Evolutionary conservation across 2,113 vertebrate genomes (phyloP), one percentile per base, ranked within the genome.

Genomic region (Heterochromis multidens): DNA sequence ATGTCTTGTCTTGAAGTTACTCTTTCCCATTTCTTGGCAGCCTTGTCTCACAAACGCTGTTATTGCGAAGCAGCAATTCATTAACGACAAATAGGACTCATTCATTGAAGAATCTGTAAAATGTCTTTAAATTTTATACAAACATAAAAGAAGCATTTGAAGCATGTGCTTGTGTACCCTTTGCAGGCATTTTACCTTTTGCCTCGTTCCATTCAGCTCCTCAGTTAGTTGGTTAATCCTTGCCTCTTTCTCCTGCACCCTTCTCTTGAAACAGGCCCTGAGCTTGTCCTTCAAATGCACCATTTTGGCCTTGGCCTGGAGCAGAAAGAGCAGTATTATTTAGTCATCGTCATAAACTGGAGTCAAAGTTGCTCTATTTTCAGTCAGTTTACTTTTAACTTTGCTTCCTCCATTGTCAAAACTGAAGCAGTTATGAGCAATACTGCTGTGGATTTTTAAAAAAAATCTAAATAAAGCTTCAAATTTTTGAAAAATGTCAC

Each of bases 241-340:
- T 3, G 19, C n/a, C 65, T 81, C 72, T 23, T 76, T 83, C 59
- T 83, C 86, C 13, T 85, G 76, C 80, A 72, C 70, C 60, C 3
- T 21, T 70, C 46, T 57, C 29, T 79, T 56, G 52, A 77, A 74
- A 3, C 74, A n/a, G 23, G 54, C 6, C 0, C 43, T 46, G 21
- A 86, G 82, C 70, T 88, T 79, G 5, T n/a, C 74, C 82, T 62
- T 84, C 57, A 86, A 43, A 72, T 63, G n/a, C 80, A 6, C 63
- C 81, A 81, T 72, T 65, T 89, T 79, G 79, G 81, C 83, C 65
- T 89, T 63, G 1, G 77, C 77, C 87, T 92, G 86, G 16, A 81
- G 85, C 52, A 89, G 59, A 79, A 62, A 37, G 19, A 62, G 17
- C 4, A 27, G 21, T 8, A 10, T 33, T 56, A 56, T 72, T 49